Percentiles rank a stretch among this genome's conserved stretches.
These are phyloP conservation scores for Chirona hameri DNA, from an alignment of 2,888 invertebrate species.

Conservation along the genomic window DNA sequence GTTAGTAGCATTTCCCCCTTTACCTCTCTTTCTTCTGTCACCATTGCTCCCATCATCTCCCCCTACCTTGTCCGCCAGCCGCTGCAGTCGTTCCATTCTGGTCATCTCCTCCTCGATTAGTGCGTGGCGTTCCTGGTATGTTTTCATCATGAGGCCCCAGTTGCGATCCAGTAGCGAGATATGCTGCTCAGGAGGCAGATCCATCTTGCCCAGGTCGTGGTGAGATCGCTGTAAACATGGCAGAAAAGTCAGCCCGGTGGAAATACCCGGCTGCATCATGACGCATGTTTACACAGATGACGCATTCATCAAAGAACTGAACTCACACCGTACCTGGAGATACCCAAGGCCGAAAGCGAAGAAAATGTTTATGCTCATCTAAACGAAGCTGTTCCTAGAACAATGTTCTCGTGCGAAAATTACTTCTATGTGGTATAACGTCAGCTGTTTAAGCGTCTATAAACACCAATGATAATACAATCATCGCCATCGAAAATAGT, in stretches of 20 bases:
- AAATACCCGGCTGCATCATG: background rate
- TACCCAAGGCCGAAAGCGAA: too few species aligned
- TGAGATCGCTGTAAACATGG: background rate
- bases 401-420: too few species aligned
- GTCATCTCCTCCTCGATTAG: conserved; percentile 84
- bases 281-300: conserved; percentile 35
- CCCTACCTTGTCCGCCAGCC: conserved; percentile 77
- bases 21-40: too few species aligned
- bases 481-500: too few species aligned
- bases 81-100: conserved; percentile 79
- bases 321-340: too few species aligned
- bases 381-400: too few species aligned
- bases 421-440: too few species aligned
- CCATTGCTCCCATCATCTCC: too few species aligned
- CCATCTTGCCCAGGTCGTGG: conserved; percentile 44
- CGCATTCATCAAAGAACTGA: conserved; percentile 31
- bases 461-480: too few species aligned
- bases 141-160: conserved; percentile 81
- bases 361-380: too few species aligned
- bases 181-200: conserved; percentile 80
- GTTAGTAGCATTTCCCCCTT: too few species aligned
- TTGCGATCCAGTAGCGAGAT: conserved; percentile 81
- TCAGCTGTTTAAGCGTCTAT: too few species aligned
- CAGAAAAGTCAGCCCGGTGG: conserved; percentile 32
- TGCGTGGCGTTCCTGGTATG: conserved; percentile 85